phyloP scores from a whole-genome alignment of 2,888 invertebrate genomes.

The Melipona bicolor region DNA sequence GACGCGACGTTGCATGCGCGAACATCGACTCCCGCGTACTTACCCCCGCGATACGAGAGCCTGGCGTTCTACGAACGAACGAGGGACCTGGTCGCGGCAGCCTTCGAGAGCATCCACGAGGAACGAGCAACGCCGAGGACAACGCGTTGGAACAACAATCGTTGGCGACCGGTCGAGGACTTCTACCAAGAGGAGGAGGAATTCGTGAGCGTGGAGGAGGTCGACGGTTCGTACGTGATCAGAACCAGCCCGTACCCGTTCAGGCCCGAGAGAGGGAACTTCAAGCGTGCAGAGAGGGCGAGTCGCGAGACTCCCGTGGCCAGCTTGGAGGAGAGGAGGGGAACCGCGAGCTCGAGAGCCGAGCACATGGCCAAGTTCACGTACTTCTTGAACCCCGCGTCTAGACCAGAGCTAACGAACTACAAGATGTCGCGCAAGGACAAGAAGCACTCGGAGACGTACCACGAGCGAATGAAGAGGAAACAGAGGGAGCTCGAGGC shows the following conservation, averaged over 20 bases:
- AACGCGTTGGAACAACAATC: conserved; percentile 3
- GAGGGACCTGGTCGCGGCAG: background rate
- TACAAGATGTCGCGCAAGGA: conserved; percentile 82
- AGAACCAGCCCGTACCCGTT: conserved; percentile 80
- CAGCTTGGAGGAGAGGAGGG: background rate
- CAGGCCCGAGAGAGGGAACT: conserved; percentile 76
- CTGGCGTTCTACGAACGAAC: conserved; percentile 10
- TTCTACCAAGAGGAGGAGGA: conserved; percentile 75
- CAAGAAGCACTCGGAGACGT: conserved; percentile 82
- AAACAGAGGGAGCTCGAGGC: conserved; percentile 66
- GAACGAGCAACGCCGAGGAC: conserved; percentile 8
- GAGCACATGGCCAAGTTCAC: conserved; percentile 75
- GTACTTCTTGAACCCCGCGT: conserved; percentile 75
- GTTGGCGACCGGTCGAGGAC: conserved; percentile 24
- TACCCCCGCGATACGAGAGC: conserved; percentile 48
- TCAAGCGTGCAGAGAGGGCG: conserved; percentile 10
- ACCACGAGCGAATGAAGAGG: conserved; percentile 77
- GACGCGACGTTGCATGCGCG: conserved; percentile 56
- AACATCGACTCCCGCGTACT: conserved; percentile 48
- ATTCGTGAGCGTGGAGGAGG: conserved; percentile 79
- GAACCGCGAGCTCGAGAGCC: background rate
- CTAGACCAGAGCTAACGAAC: conserved; percentile 70
- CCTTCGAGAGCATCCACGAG: conserved; percentile 29
- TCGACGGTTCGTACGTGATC: conserved; percentile 76
- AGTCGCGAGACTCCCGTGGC: background rate